These are phyloP conservation scores for Nephrotoma guestfalica DNA, from an alignment of 2,888 invertebrate species.

Conservation along the genomic window DNA sequence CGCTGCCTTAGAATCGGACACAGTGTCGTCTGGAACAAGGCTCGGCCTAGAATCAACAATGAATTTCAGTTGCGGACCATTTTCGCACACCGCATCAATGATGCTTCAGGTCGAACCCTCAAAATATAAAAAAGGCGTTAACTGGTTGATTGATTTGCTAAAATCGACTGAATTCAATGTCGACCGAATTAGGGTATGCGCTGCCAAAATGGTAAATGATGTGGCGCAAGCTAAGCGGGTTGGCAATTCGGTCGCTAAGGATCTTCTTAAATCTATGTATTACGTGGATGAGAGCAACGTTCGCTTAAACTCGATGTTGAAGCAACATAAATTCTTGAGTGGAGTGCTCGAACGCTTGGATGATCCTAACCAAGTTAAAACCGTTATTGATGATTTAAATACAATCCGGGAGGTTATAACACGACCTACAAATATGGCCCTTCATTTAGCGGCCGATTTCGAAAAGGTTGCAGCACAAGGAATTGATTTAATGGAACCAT, in stretches of 20 bases:
- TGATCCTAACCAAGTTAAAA: conserved; percentile 34
- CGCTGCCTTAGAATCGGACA: conserved; percentile 61
- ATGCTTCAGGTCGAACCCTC: conserved; percentile 56
- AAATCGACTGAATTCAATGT: conserved; percentile 53
- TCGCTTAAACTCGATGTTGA: conserved; percentile 51
- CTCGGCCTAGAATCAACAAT: conserved; percentile 43
- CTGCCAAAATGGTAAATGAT: conserved; percentile 67
- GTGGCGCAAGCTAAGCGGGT: conserved; percentile 59
- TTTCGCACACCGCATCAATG: conserved; percentile 48
- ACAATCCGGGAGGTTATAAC: conserved; percentile 44
- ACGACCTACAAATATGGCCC: conserved; percentile 41
- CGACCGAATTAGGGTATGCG: conserved; percentile 61
- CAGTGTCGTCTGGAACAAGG: conserved; percentile 43
- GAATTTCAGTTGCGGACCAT: conserved; percentile 57
- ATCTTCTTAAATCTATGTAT: conserved; percentile 42
- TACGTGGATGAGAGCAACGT: conserved; percentile 56
- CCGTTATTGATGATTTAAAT: conserved; percentile 38
- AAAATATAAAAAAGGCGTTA: conserved; percentile 59
- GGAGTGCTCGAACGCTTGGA: conserved; percentile 45
- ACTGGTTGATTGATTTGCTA: conserved; percentile 63
- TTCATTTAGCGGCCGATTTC: conserved; percentile 61
- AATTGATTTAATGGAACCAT: conserved; percentile 30
- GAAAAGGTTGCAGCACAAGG: conserved; percentile 10
- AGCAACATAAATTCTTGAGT: conserved; percentile 63
- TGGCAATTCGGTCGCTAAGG: conserved; percentile 51